Percentiles rank a stretch among this genome's conserved stretches.
phyloP scores from a whole-genome alignment of 2,888 invertebrate species.

The Emesis russula region DNA sequence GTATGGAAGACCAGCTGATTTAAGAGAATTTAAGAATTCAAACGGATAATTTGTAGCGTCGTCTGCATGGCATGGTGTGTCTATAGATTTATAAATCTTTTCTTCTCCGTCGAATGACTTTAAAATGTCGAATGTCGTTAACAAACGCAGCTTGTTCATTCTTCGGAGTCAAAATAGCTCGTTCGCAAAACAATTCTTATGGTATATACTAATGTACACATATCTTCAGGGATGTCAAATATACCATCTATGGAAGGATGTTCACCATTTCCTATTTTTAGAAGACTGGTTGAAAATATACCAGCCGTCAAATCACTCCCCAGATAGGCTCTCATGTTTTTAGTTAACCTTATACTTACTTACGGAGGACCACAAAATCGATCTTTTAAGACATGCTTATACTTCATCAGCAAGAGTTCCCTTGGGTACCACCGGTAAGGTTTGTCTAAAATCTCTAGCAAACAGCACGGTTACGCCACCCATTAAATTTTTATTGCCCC shows the following conservation, averaged over 20 bases:
- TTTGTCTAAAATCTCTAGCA: neutral
- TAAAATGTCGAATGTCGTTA: too few species aligned
- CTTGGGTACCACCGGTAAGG: neutral
- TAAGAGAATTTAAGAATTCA: too few species aligned
- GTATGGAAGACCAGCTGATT: too few species aligned
- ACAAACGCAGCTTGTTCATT: too few species aligned
- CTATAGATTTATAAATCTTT: neutral
- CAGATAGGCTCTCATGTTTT: neutral
- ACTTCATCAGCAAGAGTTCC: neutral
- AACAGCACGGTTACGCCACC: neutral
- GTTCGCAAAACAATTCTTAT: neutral
- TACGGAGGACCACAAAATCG: neutral
- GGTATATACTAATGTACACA: neutral
- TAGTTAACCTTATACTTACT: neutral
- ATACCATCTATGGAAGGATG: neutral
- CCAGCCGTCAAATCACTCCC: neutral
- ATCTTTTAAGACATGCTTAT: neutral
- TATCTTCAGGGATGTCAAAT: neutral
- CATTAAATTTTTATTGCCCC: too few species aligned
- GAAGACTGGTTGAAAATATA: neutral
- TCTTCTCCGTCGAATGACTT: neutral
- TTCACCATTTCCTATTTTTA: slow-evolving; percentile 11
- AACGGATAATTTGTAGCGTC: neutral
- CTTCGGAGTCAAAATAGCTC: too few species aligned
- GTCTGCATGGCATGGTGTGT: neutral